Percentiles rank a stretch among this genome's conserved stretches.
Conservation (phyloP, 2,113 vertebrate species). For the Pseudonaja textilis region DNA sequence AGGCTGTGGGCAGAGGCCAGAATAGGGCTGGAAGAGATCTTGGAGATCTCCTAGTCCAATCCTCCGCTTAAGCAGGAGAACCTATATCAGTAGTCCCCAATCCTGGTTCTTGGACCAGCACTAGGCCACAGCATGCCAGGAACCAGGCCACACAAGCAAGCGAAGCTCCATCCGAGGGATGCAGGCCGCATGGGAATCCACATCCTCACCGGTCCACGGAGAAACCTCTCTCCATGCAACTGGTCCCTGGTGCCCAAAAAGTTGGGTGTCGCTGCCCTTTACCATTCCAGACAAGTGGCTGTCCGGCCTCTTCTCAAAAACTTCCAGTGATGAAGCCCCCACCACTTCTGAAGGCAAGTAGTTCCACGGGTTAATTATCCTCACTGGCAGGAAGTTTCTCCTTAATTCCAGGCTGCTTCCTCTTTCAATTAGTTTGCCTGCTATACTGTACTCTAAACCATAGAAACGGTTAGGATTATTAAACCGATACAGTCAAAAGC, state of each 20-base stretch:
- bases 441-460: not conserved
- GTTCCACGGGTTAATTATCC: not conserved
- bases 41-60: not conserved
- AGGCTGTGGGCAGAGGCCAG: not conserved
- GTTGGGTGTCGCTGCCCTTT: too few relatives aligned
- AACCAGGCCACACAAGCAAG: too few relatives aligned
- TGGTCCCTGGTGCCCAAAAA: too few relatives aligned
- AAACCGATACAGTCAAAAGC: not conserved
- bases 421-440: not conserved
- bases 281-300: not conserved
- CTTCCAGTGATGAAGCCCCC: not conserved
- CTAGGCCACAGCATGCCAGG: too few relatives aligned
- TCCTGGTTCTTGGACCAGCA: too few relatives aligned
- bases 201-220: fast-evolving
- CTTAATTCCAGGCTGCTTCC: not conserved
- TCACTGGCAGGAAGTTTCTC: not conserved
- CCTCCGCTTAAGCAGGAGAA: not conserved
- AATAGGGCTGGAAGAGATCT: not conserved
- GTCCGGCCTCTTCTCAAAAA: not conserved
- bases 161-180: too few relatives aligned
- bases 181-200: too few relatives aligned
- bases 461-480: not conserved
- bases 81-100: not conserved
- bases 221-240: too few relatives aligned
- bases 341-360: not conserved